Evolutionary conservation across 2,113 vertebrate genomes (phyloP).

Genomic region (Grallaria varia): DNA sequence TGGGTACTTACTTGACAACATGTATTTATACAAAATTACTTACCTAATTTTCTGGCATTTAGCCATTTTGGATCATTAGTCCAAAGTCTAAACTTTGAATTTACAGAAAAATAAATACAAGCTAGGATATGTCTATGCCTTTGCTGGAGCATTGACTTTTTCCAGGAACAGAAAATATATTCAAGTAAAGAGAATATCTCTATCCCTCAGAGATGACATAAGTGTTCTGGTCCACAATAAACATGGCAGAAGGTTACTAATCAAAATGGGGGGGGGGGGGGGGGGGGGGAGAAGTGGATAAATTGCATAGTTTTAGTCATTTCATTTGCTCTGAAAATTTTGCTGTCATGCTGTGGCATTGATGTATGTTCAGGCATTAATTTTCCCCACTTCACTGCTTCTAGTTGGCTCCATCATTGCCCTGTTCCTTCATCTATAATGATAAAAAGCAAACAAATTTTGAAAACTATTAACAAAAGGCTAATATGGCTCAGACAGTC

Average conservation of each 20-base stretch:
- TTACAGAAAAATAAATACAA: background rate
- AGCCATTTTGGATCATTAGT: background rate
- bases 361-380: background rate
- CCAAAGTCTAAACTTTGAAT: background rate
- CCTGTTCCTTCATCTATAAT: background rate
- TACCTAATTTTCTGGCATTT: background rate
- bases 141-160: background rate
- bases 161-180: background rate
- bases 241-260: background rate
- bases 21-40: background rate
- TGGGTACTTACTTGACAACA: background rate
- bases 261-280: background rate
- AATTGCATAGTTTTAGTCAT: background rate
- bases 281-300: background rate
- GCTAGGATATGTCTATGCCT: background rate
- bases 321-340: background rate
- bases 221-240: background rate
- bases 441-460: background rate
- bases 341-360: background rate
- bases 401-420: background rate
- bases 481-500: background rate
- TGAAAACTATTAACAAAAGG: background rate
- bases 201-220: background rate
- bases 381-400: background rate
- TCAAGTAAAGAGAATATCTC: background rate